Conservation (phyloP, 1,140 invertebrate species). For the Harpegnathos saltator region DNA sequence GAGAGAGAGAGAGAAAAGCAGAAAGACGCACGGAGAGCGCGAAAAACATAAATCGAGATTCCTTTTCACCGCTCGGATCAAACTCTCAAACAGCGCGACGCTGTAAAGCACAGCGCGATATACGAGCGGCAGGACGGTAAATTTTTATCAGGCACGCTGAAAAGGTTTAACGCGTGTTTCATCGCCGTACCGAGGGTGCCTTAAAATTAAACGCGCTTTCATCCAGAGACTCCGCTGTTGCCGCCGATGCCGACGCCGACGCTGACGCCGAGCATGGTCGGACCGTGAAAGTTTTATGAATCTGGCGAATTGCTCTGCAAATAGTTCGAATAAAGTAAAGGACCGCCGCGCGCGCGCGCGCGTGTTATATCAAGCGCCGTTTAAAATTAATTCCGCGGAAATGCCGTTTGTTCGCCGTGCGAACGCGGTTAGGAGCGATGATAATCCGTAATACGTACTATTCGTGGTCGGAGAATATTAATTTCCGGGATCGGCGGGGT, state of each 20-base stretch:
- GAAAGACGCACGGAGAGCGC: too few species aligned
- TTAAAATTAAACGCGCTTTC: constrained; percentile 71
- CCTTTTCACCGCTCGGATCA: not conserved
- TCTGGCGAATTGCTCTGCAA: constrained; percentile 50
- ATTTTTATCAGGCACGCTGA: constrained; percentile 32
- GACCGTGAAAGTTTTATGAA: constrained; percentile 70
- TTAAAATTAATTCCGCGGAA: constrained; percentile 69
- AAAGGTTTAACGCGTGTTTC: constrained; percentile 49
- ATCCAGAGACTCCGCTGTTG: constrained; percentile 52
- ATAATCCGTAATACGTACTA: constrained; percentile 72
- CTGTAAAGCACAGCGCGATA: constrained; percentile 1
- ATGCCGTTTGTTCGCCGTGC: constrained; percentile 31
- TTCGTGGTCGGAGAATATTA: constrained; percentile 70
- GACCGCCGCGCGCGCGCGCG: constrained; percentile 51
- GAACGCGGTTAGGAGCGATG: constrained; percentile 62
- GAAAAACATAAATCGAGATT: not conserved
- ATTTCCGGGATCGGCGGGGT: constrained; percentile 55
- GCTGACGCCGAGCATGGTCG: constrained; percentile 28
- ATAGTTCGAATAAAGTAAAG: constrained; percentile 66
- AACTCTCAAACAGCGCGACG: constrained; percentile 15
- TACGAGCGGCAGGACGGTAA: constrained; percentile 24
- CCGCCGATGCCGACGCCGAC: too few species aligned
- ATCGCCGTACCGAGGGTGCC: constrained; percentile 52
- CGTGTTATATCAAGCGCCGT: constrained; percentile 52
- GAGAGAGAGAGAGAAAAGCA: not conserved